phyloP scores from a whole-genome alignment of 2,888 invertebrate genomes.

The Drosophila putrida region DNA sequence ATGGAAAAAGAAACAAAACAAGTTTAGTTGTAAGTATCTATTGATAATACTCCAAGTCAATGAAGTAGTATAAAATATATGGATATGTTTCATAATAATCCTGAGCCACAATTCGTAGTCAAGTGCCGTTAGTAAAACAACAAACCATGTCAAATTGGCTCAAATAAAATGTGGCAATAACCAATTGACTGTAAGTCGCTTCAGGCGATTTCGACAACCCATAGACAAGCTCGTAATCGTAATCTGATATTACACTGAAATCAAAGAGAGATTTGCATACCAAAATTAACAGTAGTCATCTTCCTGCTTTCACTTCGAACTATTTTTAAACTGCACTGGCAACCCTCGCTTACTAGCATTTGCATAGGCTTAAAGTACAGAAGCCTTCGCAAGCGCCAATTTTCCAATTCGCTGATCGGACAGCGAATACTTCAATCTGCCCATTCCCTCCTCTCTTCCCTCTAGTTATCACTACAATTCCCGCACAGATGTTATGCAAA shows the following conservation, averaged over 20 bases:
- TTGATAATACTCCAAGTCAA: slow-evolving; percentile 1
- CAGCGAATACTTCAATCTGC: slow-evolving; percentile 18
- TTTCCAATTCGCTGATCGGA: slow-evolving; percentile 73
- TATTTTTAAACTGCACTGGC: slow-evolving; percentile 52
- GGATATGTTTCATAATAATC: slow-evolving; percentile 14
- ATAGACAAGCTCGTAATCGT: slow-evolving; percentile 18
- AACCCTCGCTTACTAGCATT: slow-evolving; percentile 51
- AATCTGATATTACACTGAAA: slow-evolving; percentile 14
- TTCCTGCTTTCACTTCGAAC: slow-evolving; percentile 70
- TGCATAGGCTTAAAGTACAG: slow-evolving; percentile 25
- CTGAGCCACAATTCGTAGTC: slow-evolving; percentile 12
- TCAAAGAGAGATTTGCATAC: slow-evolving; percentile 43
- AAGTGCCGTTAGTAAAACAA: slow-evolving; percentile 2
- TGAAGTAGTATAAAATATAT: slow-evolving; percentile 2
- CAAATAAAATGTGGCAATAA: slow-evolving; percentile 20
- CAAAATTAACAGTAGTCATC: slow-evolving; percentile 15
- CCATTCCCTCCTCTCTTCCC: background rate
- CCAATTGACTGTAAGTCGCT: slow-evolving; percentile 25
- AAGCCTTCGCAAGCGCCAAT: slow-evolving; percentile 76
- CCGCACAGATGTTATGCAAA: slow-evolving; percentile 72
- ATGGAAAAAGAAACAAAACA: slow-evolving; percentile 17
- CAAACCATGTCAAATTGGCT: slow-evolving; percentile 27
- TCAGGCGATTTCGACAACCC: slow-evolving; percentile 24
- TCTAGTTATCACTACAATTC: background rate
- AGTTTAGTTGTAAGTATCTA: slow-evolving; percentile 12